phyloP scores from a whole-genome alignment of 1,140 invertebrate species.

The Dreissena polymorpha region DNA sequence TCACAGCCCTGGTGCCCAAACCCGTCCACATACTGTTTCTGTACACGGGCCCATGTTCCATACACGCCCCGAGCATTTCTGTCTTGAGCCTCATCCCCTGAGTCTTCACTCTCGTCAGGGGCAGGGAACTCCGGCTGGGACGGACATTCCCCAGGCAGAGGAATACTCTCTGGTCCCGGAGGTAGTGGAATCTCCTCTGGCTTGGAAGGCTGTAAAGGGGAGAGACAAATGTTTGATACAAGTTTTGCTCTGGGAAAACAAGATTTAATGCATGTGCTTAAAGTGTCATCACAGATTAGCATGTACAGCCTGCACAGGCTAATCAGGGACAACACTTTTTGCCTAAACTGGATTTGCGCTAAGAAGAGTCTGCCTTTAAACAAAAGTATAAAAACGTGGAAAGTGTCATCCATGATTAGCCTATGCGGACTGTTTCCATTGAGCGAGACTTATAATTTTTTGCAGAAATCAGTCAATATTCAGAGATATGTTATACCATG shows the following conservation, averaged over 20 bases:
- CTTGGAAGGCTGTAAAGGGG: not conserved
- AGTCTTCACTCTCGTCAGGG: constrained; percentile 34
- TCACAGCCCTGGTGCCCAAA: too few relatives aligned
- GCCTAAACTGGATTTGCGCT: too few relatives aligned
- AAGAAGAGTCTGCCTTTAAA: too few relatives aligned
- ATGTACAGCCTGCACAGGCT: not conserved
- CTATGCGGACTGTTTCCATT: too few relatives aligned
- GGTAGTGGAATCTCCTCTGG: constrained; percentile 53
- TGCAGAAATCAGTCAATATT: too few relatives aligned
- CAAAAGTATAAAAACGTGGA: too few relatives aligned
- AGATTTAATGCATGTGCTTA: too few relatives aligned
- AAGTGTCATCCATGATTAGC: too few relatives aligned
- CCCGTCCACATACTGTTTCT: constrained; percentile 27
- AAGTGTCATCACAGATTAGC: not conserved
- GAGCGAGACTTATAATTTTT: too few relatives aligned
- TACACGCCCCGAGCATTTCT: constrained; percentile 42
- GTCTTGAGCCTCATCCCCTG: constrained; percentile 49
- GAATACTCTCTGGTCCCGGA: constrained; percentile 61
- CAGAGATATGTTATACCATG: too few relatives aligned
- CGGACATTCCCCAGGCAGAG: constrained; percentile 56
- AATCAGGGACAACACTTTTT: too few relatives aligned
- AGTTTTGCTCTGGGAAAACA: too few relatives aligned
- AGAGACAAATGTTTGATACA: not conserved
- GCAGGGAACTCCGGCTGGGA: constrained; percentile 22
- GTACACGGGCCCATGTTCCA: constrained; percentile 40